Conservation (phyloP, 2,888 invertebrate genomes). For the Pterostichus madidus region DNA sequence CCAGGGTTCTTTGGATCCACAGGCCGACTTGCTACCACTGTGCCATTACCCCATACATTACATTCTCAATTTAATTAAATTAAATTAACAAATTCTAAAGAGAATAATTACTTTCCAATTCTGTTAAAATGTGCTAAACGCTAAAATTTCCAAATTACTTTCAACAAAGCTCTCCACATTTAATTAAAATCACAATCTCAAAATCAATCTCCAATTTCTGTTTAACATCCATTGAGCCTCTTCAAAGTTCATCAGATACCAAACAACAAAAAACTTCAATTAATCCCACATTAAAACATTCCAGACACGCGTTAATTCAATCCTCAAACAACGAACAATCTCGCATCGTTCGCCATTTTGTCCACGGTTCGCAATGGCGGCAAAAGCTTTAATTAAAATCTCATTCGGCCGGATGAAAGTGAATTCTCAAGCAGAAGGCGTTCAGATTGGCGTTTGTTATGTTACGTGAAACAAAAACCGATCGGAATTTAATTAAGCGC, state of each 20-base stretch:
- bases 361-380: conserved; percentile 35
- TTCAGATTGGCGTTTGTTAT: conserved; percentile 69
- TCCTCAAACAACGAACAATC: not conserved
- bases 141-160: conserved; percentile 2
- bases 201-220: conserved; percentile 22
- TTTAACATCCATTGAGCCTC: conserved; percentile 14
- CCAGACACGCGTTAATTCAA: conserved; percentile 44
- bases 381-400: conserved; percentile 55
- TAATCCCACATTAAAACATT: conserved; percentile 55
- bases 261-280: conserved; percentile 44
- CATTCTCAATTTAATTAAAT: too few relatives aligned
- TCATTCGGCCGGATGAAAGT: conserved; percentile 35
- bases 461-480: conserved; percentile 70
- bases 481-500: conserved; percentile 65
- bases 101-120: too few relatives aligned
- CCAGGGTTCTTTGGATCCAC: too few relatives aligned
- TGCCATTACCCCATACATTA: too few relatives aligned
- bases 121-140: too few relatives aligned
- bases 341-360: conserved; percentile 26
- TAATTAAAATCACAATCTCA: conserved; percentile 37
- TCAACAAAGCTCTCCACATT: conserved; percentile 16
- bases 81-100: too few relatives aligned
- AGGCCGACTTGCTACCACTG: too few relatives aligned
- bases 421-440: conserved; percentile 48
- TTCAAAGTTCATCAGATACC: conserved; percentile 47